Evolutionary conservation across 1,140 invertebrate species (phyloP).

Genomic region (Mercenaria mercenaria): DNA sequence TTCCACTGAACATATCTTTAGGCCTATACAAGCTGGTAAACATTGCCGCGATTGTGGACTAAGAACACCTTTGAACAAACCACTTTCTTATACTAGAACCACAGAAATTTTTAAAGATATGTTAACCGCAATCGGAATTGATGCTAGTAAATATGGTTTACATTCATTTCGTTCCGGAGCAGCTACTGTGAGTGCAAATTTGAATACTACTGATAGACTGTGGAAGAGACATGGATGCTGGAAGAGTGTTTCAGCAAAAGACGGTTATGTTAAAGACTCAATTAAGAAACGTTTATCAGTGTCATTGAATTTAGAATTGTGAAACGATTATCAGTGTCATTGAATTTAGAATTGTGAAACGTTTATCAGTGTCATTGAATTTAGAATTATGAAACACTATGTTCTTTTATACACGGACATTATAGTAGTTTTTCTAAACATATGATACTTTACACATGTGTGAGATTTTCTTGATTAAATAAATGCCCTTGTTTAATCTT

Average conservation of each 20-base stretch:
- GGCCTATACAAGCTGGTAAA: constrained; percentile 1
- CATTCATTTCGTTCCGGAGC: constrained; percentile 40
- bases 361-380: not conserved
- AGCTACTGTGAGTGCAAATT: constrained; percentile 3
- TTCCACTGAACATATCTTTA: constrained; percentile 35
- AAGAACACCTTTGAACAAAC: not conserved
- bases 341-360: too few relatives aligned
- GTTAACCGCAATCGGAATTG: not conserved
- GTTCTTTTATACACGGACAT: too few relatives aligned
- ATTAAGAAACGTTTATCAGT: not conserved
- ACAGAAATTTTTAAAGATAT: constrained; percentile 31
- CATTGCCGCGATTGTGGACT: not conserved
- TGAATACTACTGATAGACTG: not conserved
- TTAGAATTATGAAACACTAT: not conserved
- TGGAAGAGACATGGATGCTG: constrained; percentile 40
- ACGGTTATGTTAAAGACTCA: constrained; percentile 42
- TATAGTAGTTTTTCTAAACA: too few relatives aligned
- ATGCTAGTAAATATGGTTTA: constrained; percentile 47
- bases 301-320: too few relatives aligned
- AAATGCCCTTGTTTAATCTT: too few relatives aligned
- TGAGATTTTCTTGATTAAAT: too few relatives aligned
- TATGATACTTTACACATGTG: too few relatives aligned
- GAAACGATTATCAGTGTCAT: too few relatives aligned
- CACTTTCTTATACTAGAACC: constrained; percentile 29
- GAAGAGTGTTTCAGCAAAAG: constrained; percentile 15